Evolutionary conservation across 2,113 vertebrate genomes (phyloP), one percentile per base, ranked within the genome.

Genomic region (Dendropsophus ebraccatus): DNA sequence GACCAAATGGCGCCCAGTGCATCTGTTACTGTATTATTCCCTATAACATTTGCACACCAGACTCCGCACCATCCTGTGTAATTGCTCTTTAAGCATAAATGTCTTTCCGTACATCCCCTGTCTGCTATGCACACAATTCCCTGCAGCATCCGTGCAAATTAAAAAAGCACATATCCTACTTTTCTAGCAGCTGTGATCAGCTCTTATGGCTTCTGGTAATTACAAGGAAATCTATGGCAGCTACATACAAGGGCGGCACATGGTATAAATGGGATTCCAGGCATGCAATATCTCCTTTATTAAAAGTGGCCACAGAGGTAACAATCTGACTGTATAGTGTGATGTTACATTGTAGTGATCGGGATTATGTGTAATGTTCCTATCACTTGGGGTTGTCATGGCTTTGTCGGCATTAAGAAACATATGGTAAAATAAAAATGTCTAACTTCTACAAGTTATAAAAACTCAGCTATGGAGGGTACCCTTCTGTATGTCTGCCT

Each of bases 181-280:
- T 69, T 69, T 69, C 62, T 35, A 69, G 65, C 65, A 69, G 65
- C 65, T 69, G 65, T 35, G 65, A 69, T 69, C 30, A 3, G 30
- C 65, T 69, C 28, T 67, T 30, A 67, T 30, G 65, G 65, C 30
- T 35, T 19, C 30, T 30, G 32, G 65, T 69, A 37, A 69, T 69
- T 69, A 69, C 32, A 69, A 35, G 30, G 30, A 69, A 67, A 69
- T 69, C 65, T 14, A 69, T 35, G 32, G 11, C 35, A 35, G 16
- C 13, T 17, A 69, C 65, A 69, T 10, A 37, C 65, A 13, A 21
- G 65, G 5, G n/a, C 35, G 65, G 21, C 65, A 67, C 32, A 13
- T 67, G 30, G 62, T 16, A 16, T 16, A 32, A 3, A 19, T 32
- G 62, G 9, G 60, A 30, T 65, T 1, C 25, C 54, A 12, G 19